Conservation (phyloP, 2,888 invertebrate species). For the Ophioninae sp. region DNA sequence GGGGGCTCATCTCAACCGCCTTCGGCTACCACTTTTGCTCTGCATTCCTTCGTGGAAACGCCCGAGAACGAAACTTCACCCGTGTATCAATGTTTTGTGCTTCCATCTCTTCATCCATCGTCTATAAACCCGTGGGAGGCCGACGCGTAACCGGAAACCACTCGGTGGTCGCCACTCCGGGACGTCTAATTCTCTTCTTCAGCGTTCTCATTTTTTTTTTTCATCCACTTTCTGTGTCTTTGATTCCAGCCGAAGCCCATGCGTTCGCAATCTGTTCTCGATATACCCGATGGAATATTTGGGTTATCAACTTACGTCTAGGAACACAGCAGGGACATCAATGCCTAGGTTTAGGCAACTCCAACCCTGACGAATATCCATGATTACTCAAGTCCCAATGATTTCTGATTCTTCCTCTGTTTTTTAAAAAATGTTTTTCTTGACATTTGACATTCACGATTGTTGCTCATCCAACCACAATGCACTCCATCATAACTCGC, state of each 20-base stretch:
- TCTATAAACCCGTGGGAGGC: conserved; percentile 68
- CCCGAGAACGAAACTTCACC: conserved; percentile 60
- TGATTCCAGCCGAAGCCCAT: conserved; percentile 15
- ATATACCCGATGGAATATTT: background rate
- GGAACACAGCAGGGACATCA: background rate
- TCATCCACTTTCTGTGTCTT: conserved; percentile 15
- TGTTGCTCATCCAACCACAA: conserved; percentile 37
- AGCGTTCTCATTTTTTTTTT: conserved; percentile 15
- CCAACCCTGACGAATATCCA: background rate
- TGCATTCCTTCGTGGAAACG: conserved; percentile 70
- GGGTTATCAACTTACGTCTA: background rate
- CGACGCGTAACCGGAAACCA: conserved; percentile 76
- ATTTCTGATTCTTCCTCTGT: background rate
- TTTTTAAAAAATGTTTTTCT: background rate
- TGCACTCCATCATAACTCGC: conserved; percentile 40
- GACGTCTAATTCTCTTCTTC: conserved; percentile 76
- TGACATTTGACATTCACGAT: conserved; percentile 1
- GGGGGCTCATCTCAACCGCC: conserved; percentile 34
- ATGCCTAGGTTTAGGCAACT: background rate
- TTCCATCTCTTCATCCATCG: conserved; percentile 65
- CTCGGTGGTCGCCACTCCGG: conserved; percentile 67
- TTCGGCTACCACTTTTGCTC: conserved; percentile 58
- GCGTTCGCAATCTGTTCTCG: conserved; percentile 3
- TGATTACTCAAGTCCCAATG: background rate
- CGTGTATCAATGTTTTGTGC: conserved; percentile 70